Evolutionary conservation across 2,113 vertebrate genomes (phyloP), one percentile per base, ranked within the genome.

Genomic region (Takifugu flavidus): DNA sequence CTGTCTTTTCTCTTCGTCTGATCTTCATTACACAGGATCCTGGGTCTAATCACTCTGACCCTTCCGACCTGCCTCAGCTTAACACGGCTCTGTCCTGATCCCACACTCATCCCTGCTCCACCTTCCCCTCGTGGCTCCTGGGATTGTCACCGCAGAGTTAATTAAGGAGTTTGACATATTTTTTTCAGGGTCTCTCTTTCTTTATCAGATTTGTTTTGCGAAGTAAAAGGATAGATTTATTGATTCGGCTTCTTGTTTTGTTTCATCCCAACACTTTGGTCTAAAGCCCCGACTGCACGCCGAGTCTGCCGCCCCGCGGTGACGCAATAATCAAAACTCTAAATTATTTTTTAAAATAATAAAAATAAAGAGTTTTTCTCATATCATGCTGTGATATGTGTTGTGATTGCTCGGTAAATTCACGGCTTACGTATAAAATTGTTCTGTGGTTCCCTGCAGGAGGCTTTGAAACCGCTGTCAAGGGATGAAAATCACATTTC

Each of bases 1-100:
- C 66, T 51, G 65, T 31, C 59, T 80, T 77, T 77, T 59, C 71
- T 78, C 72, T 70, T 29, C 7, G 34, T 62, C 66, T 57, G 39
- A 60, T 63, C 68, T 55, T 49, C 57, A 57, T 54, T 62, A 64
- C 56, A 63, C 57, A 52, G 66, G 55, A 67, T 70, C 56, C 59
- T 44, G 7, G 3, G 3, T 67, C 59, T 73, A 73, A 73, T 76
- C 75, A 49, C 62, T 53, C 39, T 75, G 59, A 67, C 72, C 65
- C 62, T 42, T 15, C 26, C 13, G n/a, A 58, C 68, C 72, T 15
- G 55, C 62, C 56, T 60, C 29, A 52, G 28, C 49, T 65, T 68
- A 68, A 72, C 50, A 56, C 64, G 5, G 34, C 44, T 29, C 12
- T 27, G 47, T 13, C 6, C 13, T 8, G 7, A 8, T 13, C 11